Evolutionary conservation across 2,888 invertebrate genomes (phyloP).

Genomic region (Blastobasis adustella): DNA sequence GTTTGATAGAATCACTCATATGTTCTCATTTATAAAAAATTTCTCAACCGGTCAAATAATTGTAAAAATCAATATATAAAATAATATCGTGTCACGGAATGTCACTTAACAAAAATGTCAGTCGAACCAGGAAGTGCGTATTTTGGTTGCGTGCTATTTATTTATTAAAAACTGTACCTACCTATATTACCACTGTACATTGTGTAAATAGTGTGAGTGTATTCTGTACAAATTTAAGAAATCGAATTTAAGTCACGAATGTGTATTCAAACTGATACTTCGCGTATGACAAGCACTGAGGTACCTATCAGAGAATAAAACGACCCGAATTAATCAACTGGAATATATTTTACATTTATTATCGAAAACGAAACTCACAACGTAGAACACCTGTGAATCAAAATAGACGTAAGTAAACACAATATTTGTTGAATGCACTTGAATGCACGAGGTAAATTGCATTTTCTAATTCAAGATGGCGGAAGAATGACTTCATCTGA

Average conservation of each 20-base stretch:
- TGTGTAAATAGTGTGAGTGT: neutral
- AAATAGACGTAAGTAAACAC: constrained; percentile 47
- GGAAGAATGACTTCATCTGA: constrained; percentile 26
- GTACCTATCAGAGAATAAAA: neutral
- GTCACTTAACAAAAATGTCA: constrained; percentile 39
- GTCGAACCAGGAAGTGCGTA: constrained; percentile 48
- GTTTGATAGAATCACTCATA: too few species aligned
- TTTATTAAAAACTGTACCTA: neutral
- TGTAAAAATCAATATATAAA: too few species aligned
- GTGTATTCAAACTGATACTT: too few species aligned
- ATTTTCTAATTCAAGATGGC: constrained; percentile 52
- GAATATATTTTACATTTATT: constrained; percentile 5
- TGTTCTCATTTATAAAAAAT: too few species aligned
- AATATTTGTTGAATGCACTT: constrained; percentile 6
- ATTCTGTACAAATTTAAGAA: too few species aligned
- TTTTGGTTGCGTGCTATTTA: constrained; percentile 39
- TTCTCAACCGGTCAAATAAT: too few species aligned
- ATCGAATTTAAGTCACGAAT: too few species aligned
- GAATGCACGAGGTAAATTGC: constrained; percentile 20
- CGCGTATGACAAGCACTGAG: too few species aligned
- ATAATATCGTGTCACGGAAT: constrained; percentile 16
- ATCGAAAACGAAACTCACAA: constrained; percentile 20
- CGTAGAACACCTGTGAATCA: constrained; percentile 13
- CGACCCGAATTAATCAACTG: constrained; percentile 5
- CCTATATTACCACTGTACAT: constrained; percentile 3